Conservation (phyloP, 1,140 invertebrate genomes). For the Leptestheria dahalacensis region DNA sequence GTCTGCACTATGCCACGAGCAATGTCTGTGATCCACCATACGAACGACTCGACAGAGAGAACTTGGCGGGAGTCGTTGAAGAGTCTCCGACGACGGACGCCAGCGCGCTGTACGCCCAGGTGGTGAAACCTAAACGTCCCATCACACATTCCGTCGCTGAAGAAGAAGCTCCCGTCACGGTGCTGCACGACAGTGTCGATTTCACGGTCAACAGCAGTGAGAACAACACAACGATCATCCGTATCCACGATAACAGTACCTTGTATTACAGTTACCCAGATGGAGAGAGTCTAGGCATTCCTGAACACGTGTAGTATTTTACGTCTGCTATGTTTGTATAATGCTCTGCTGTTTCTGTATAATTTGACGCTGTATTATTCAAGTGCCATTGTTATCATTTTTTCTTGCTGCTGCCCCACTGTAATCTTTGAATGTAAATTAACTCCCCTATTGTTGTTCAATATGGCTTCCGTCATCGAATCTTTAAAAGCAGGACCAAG, state of each 20-base stretch:
- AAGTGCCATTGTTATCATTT: conserved; percentile 9
- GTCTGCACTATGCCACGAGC: conserved; percentile 24
- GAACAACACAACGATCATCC: conserved; percentile 14
- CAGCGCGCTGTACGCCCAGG: conserved; percentile 9
- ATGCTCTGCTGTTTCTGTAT: not conserved
- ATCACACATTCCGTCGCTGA: not conserved
- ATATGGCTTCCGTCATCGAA: too few relatives aligned
- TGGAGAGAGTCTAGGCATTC: conserved; percentile 7
- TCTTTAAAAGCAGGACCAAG: too few relatives aligned
- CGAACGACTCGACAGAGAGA: conserved; percentile 23
- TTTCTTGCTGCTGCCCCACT: too few relatives aligned
- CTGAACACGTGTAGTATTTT: conserved; percentile 14
- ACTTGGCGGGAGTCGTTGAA: not conserved
- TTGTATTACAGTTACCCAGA: conserved; percentile 5
- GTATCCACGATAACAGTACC: conserved; percentile 7
- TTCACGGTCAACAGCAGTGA: conserved; percentile 9
- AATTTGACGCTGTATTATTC: not conserved
- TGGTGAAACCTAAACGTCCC: conserved; percentile 7
- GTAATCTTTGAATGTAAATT: too few relatives aligned
- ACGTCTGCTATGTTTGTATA: conserved; percentile 2
- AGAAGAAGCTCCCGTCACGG: not conserved
- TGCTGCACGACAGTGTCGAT: not conserved
- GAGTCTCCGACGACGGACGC: not conserved
- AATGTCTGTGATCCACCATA: conserved; percentile 29
- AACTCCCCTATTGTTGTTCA: too few relatives aligned